Percentiles rank a stretch among this genome's conserved stretches.
Evolutionary conservation across 2,113 vertebrate genomes (phyloP).

Genomic region (Phalacrocorax brasilianus): DNA sequence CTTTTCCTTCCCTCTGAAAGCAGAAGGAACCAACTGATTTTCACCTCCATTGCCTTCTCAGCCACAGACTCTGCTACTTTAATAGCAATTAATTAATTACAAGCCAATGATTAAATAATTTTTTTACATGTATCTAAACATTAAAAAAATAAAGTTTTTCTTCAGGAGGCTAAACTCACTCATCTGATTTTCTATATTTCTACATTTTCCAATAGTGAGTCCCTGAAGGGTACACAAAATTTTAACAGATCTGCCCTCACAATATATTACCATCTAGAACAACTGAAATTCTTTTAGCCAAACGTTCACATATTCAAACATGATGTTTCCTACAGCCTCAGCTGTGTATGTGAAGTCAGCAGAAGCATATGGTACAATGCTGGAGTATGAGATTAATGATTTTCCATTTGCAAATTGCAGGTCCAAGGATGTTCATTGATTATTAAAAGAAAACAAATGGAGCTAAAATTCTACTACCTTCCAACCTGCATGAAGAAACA

Average conservation of each 20-base stretch:
- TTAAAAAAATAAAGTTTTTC: neutral
- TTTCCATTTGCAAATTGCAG: constrained; percentile 62
- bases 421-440: constrained; percentile 29
- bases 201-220: neutral
- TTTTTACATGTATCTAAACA: no score
- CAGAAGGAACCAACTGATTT: neutral
- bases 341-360: neutral
- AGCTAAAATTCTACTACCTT: constrained; percentile 2
- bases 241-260: neutral
- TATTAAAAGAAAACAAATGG: constrained; percentile 36
- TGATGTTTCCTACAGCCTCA: neutral
- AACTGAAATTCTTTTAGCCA: neutral
- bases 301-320: neutral
- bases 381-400: neutral
- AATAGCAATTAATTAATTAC: neutral
- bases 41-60: neutral
- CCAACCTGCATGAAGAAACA: neutral
- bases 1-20: constrained; percentile 11
- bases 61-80: neutral
- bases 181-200: neutral
- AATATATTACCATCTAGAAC: neutral
- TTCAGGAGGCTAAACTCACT: neutral
- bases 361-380: neutral
- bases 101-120: neutral
- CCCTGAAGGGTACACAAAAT: neutral